Evolutionary conservation across 2,888 invertebrate genomes (phyloP).

Genomic region (Ernsta delagoae): DNA sequence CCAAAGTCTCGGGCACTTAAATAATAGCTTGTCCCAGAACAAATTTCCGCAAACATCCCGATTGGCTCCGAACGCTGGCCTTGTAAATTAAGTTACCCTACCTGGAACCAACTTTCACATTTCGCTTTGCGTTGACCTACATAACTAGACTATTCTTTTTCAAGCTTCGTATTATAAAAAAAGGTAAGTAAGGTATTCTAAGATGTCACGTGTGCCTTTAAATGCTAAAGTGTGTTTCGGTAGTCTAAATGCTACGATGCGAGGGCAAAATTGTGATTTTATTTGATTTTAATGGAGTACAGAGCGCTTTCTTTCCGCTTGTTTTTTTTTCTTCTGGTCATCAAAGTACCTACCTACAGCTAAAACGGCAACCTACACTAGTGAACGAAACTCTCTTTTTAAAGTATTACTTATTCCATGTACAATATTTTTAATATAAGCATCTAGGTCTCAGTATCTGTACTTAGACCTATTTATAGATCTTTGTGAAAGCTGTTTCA

Average conservation of each 20-base stretch:
- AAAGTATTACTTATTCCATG: too few relatives aligned
- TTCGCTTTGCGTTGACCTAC: slow-evolving; percentile 42
- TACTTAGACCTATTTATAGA: background rate
- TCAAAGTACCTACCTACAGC: too few relatives aligned
- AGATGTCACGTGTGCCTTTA: background rate
- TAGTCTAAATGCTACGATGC: too few relatives aligned
- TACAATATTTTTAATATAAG: too few relatives aligned
- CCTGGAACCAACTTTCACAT: slow-evolving; percentile 57
- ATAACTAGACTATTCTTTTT: slow-evolving; percentile 13
- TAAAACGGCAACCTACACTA: too few relatives aligned
- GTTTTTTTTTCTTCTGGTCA: too few relatives aligned
- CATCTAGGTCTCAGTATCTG: too few relatives aligned
- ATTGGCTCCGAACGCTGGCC: slow-evolving; percentile 60
- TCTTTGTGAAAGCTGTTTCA: background rate
- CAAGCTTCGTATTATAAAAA: background rate
- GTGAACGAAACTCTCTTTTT: too few relatives aligned
- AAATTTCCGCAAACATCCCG: slow-evolving; percentile 66
- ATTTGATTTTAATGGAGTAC: too few relatives aligned
- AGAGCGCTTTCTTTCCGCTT: too few relatives aligned
- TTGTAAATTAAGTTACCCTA: slow-evolving; percentile 72
- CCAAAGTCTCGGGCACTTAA: slow-evolving; percentile 52
- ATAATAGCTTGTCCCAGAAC: slow-evolving; percentile 66
- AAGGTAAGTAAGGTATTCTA: background rate
- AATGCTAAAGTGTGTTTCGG: too few relatives aligned
- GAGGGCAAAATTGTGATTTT: too few relatives aligned